These are phyloP conservation scores for Perccottus glenii DNA, from an alignment of 2,113 vertebrate species.

Conservation along the genomic window DNA sequence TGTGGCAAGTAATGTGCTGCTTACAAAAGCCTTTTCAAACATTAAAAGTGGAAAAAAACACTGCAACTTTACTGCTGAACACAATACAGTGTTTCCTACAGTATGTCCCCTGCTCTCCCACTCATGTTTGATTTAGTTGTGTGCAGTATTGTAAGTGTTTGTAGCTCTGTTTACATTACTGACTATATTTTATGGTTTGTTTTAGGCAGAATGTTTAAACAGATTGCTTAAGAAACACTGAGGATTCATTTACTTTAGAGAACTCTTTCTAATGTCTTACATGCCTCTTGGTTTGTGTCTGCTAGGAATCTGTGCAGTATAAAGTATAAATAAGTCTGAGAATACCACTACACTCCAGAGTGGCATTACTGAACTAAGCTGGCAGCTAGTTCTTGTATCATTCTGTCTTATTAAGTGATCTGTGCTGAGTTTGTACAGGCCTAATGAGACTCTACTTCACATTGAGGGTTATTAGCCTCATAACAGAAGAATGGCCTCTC, in stretches of 20 bases:
- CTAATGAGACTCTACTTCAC: conserved; percentile 57
- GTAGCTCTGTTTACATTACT: conserved; percentile 38
- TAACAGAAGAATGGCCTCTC: conserved; percentile 42
- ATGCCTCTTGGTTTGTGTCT: conserved; percentile 6
- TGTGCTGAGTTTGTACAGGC: conserved; percentile 50
- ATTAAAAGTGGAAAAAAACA: conserved; percentile 12
- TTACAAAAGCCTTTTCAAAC: background rate
- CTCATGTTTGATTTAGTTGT: conserved; percentile 35
- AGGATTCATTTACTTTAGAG: conserved; percentile 21
- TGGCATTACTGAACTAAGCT: conserved; percentile 17
- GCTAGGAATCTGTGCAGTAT: conserved; percentile 12
- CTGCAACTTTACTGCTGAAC: background rate
- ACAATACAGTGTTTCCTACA: conserved; percentile 7
- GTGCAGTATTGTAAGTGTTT: conserved; percentile 13
- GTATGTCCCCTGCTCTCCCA: background rate
- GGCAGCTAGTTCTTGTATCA: conserved; percentile 38
- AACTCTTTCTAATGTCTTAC: conserved; percentile 1
- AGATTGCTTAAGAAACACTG: background rate
- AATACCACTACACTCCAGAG: conserved; percentile 1
- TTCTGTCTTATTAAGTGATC: conserved; percentile 48
- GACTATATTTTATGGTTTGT: conserved; percentile 28
- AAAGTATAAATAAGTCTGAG: conserved; percentile 23
- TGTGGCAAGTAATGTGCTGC: background rate
- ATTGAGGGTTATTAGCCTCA: conserved; percentile 47
- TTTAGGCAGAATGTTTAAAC: conserved; percentile 37